Conservation (phyloP, 2,888 invertebrate species). For the Pseudanteris insignis region DNA sequence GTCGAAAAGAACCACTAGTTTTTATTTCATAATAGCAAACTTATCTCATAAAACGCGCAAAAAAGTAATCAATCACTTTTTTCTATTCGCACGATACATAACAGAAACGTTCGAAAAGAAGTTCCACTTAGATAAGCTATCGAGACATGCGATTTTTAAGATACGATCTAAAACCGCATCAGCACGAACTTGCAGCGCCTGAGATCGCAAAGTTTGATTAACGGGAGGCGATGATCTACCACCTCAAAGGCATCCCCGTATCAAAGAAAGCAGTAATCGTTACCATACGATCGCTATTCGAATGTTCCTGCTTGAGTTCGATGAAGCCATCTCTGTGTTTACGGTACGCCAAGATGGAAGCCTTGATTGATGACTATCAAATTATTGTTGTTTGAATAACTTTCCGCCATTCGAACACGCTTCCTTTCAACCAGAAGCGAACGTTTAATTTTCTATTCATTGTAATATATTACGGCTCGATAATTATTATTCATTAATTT, state of each 20-base stretch:
- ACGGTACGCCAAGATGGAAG: constrained; percentile 2
- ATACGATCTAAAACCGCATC: constrained; percentile 27
- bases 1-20: background rate
- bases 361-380: constrained; percentile 8
- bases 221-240: constrained; percentile 17
- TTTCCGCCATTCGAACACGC: too few species aligned
- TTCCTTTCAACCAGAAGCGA: too few species aligned
- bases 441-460: too few species aligned
- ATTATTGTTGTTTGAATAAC: constrained; percentile 3
- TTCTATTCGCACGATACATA: constrained; percentile 33
- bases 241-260: constrained; percentile 11
- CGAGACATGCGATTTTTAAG: constrained; percentile 26
- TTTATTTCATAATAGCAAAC: constrained; percentile 12
- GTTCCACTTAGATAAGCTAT: constrained; percentile 21
- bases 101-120: constrained; percentile 18
- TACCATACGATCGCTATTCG: constrained; percentile 17
- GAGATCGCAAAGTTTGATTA: constrained; percentile 25
- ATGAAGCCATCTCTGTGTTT: constrained; percentile 7
- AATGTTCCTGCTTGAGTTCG: background rate
- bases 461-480: too few species aligned
- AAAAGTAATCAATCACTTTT: constrained; percentile 35
- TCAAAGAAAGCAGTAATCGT: constrained; percentile 23
- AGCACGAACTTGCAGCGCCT: constrained; percentile 11
- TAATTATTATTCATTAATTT: too few species aligned
- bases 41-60: constrained; percentile 16